These are phyloP conservation scores for Cryptomyrus ogoouensis DNA, from an alignment of 2,113 vertebrate species.

Conservation along the genomic window DNA sequence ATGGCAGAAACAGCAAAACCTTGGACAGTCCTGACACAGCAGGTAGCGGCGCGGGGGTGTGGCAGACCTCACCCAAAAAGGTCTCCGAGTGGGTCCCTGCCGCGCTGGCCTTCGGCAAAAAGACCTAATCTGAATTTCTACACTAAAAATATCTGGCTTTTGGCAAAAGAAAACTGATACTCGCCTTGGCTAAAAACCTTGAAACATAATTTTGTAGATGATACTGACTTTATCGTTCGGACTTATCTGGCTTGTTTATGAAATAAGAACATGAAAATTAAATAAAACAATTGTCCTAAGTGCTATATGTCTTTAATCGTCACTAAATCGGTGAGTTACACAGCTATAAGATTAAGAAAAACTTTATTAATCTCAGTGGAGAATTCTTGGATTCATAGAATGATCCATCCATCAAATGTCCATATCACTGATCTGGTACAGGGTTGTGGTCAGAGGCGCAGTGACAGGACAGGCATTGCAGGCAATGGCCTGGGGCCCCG, in stretches of 20 bases:
- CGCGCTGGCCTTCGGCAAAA: background rate
- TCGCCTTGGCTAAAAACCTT: background rate
- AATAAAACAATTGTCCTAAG: background rate
- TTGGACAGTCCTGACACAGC: background rate
- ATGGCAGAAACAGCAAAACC: background rate
- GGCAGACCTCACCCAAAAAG: background rate
- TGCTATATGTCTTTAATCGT: background rate
- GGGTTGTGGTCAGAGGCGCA: background rate
- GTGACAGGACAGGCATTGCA: background rate
- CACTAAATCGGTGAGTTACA: background rate
- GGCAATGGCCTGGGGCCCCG: background rate
- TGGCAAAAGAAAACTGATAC: background rate
- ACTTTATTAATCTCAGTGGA: background rate
- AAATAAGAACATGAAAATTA: background rate
- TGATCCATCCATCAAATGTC: background rate
- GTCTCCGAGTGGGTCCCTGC: background rate
- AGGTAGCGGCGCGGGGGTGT: slow-evolving; percentile 29
- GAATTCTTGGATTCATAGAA: background rate
- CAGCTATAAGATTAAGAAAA: background rate
- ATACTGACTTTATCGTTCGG: background rate
- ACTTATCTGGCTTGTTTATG: background rate
- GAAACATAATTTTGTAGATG: background rate
- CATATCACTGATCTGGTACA: background rate
- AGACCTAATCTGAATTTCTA: background rate
- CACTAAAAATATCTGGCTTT: background rate